phyloP scores from a whole-genome alignment of 37 sponge, comb jelly and placozoan species.

The Ianthella basta region DNA sequence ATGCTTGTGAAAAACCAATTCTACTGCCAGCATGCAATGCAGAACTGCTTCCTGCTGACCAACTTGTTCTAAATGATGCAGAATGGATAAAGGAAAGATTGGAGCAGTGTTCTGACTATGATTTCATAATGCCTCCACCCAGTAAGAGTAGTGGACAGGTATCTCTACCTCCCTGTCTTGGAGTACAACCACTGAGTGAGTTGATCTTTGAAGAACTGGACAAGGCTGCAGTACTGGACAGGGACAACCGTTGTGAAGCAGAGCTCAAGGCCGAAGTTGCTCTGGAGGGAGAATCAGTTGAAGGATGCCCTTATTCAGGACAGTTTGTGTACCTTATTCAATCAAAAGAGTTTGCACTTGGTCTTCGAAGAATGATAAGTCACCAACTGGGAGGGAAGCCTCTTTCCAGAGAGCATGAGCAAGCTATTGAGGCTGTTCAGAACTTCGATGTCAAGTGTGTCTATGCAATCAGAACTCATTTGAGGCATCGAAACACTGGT shows the following conservation, averaged over 20 bases:
- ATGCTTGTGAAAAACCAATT: too few species aligned
- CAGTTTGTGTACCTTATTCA: constrained; percentile 1
- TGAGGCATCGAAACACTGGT: not conserved
- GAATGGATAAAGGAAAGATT: not conserved
- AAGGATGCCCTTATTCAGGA: not conserved
- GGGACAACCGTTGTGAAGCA: constrained; percentile 31
- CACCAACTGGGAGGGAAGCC: constrained; percentile 1
- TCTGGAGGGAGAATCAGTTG: not conserved
- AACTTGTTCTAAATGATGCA: constrained; percentile 12
- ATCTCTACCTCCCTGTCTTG: constrained; percentile 33
- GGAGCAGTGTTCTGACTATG: not conserved
- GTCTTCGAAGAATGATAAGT: constrained; percentile 12
- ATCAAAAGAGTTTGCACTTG: constrained; percentile 25
- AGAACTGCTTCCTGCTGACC: not conserved
- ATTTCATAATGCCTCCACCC: constrained; percentile 10
- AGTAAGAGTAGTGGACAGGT: constrained; percentile 20
- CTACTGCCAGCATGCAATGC: too few species aligned
- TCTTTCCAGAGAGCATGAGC: not conserved
- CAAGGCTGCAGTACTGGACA: not conserved
- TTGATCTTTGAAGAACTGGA: constrained; percentile 43
- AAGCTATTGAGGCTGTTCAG: not conserved
- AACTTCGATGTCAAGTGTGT: constrained; percentile 20
- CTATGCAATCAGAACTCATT: constrained; percentile 8
- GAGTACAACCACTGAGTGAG: constrained; percentile 39
- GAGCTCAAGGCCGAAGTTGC: not conserved